A percentile compares a stretch with the other conserved stretches of the same genome.
phyloP scores from a whole-genome alignment of 2,888 invertebrate genomes.

The Andrena praecox region DNA sequence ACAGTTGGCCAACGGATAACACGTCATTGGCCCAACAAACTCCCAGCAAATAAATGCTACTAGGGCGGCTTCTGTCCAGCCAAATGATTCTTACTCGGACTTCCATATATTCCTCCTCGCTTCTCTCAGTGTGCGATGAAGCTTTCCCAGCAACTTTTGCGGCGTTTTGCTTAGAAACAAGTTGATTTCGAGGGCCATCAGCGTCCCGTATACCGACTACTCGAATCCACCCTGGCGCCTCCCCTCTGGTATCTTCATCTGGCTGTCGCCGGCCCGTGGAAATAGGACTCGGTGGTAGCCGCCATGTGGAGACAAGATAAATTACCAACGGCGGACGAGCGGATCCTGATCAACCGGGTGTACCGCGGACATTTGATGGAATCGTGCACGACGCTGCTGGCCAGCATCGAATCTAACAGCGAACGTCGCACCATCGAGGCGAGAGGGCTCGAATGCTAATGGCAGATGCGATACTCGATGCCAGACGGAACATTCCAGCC shows the following conservation, averaged over 20 bases:
- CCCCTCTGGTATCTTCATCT: constrained; percentile 38
- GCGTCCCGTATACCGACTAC: not conserved
- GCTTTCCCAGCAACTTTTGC: not conserved
- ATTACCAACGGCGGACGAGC: constrained; percentile 68
- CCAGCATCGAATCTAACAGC: constrained; percentile 63
- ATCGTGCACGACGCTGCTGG: constrained; percentile 57
- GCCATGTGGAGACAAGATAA: constrained; percentile 62
- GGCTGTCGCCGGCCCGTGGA: constrained; percentile 23
- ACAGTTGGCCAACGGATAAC: too few relatives aligned
- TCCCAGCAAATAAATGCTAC: too few relatives aligned
- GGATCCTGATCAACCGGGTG: constrained; percentile 63
- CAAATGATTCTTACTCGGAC: not conserved
- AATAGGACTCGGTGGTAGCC: constrained; percentile 49
- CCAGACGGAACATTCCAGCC: constrained; percentile 79
- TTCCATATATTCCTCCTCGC: not conserved
- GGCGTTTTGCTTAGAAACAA: not conserved
- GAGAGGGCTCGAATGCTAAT: constrained; percentile 77
- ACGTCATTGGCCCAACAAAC: too few relatives aligned
- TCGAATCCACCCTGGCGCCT: not conserved
- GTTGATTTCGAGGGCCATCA: not conserved
- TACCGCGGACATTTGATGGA: constrained; percentile 59
- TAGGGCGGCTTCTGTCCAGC: not conserved
- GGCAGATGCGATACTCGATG: constrained; percentile 80
- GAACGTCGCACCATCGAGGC: constrained; percentile 62
- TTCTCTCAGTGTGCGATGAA: not conserved